Evolutionary conservation across 2,113 vertebrate genomes (phyloP).

Genomic region (Arvicanthis niloticus): DNA sequence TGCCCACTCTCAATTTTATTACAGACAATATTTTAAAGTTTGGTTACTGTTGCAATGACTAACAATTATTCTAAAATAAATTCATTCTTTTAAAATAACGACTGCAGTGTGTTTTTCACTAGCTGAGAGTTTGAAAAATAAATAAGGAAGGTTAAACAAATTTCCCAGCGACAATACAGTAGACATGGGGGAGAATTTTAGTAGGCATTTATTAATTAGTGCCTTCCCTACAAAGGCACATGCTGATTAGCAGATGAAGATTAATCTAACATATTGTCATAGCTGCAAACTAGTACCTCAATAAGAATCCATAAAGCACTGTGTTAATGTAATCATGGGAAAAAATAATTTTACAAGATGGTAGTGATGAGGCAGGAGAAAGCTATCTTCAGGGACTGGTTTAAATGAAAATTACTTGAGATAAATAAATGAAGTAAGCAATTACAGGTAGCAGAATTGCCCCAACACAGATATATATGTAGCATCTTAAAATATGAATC

Average conservation of each 20-base stretch:
- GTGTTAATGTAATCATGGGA: neutral
- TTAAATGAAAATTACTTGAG: slow-evolving; percentile 3
- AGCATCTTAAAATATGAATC: neutral
- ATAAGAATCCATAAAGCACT: neutral
- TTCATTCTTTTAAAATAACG: slow-evolving; percentile 17
- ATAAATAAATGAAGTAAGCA: neutral
- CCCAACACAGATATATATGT: neutral
- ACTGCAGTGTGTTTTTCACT: neutral
- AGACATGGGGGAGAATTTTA: slow-evolving; percentile 1
- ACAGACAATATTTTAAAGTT: slow-evolving; percentile 17
- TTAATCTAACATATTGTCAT: neutral
- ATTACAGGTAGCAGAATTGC: neutral
- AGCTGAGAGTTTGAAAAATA: neutral
- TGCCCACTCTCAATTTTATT: neutral
- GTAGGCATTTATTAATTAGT: slow-evolving; percentile 20
- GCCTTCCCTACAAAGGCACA: slow-evolving; percentile 27
- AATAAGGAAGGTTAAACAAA: neutral
- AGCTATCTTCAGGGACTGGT: neutral
- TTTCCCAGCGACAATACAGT: neutral
- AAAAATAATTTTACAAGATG: slow-evolving; percentile 17
- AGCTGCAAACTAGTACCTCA: neutral
- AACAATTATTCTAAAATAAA: slow-evolving; percentile 26
- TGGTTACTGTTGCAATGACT: slow-evolving; percentile 4
- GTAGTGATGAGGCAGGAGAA: neutral
- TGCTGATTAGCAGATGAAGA: neutral